Evolutionary conservation across 2,888 invertebrate species (phyloP).

Genomic region (Theretra japonica): DNA sequence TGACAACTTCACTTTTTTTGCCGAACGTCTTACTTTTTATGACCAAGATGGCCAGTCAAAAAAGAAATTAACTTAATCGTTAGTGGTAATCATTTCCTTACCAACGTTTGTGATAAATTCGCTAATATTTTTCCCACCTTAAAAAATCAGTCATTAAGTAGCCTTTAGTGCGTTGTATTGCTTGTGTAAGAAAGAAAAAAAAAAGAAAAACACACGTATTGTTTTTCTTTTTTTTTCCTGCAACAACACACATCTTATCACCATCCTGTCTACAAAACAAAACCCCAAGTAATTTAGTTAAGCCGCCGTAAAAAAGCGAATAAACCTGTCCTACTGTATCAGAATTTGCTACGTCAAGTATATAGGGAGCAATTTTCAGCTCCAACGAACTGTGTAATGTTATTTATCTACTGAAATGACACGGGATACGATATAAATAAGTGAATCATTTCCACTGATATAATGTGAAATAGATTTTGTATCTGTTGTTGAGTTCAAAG

Average conservation of each 20-base stretch:
- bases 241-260: background rate
- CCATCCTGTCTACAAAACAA: background rate
- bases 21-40: too few species aligned
- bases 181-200: too few species aligned
- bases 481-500: background rate
- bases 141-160: too few species aligned
- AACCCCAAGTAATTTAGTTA: background rate
- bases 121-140: too few species aligned
- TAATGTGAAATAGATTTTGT: constrained; percentile 27
- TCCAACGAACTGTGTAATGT: constrained; percentile 69
- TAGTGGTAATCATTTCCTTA: too few species aligned
- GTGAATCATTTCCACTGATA: constrained; percentile 49
- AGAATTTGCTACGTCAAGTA: constrained; percentile 37
- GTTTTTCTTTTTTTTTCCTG: too few species aligned
- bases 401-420: constrained; percentile 77
- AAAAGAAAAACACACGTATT: too few species aligned
- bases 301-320: background rate
- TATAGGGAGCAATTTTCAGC: constrained; percentile 71
- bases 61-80: too few species aligned
- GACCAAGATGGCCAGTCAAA: too few species aligned
- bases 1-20: too few species aligned
- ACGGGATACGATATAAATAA: constrained; percentile 65
- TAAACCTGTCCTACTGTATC: constrained; percentile 24
- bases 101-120: too few species aligned
- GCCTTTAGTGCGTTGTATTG: too few species aligned